These are phyloP conservation scores for Sebastes vulpes DNA, from an alignment of 2,797 vertebrate species.

Conservation along the genomic window DNA sequence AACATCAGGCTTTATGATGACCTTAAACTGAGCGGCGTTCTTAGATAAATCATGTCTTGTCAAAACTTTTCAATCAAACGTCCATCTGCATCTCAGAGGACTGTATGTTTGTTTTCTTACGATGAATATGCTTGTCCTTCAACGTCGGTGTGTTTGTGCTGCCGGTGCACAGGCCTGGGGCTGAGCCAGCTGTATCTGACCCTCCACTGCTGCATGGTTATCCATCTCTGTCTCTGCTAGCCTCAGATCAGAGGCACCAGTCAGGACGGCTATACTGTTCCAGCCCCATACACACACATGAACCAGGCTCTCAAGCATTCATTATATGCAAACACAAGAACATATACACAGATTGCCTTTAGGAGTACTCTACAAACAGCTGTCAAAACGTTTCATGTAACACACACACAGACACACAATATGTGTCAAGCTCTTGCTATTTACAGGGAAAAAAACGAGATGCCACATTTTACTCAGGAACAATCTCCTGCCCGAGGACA, in stretches of 20 bases:
- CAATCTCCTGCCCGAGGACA: not conserved
- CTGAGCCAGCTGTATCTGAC: conserved; percentile 46
- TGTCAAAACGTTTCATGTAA: not conserved
- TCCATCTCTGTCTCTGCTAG: conserved; percentile 47
- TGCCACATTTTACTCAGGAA: not conserved
- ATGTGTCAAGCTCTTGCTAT: not conserved
- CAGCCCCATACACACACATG: not conserved
- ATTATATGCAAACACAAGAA: not conserved
- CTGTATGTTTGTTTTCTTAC: not conserved
- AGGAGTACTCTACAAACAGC: not conserved
- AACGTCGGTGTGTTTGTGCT: not conserved
- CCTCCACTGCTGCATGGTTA: conserved; percentile 20
- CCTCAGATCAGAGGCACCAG: conserved; percentile 27
- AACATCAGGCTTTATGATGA: not conserved
- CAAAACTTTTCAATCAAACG: not conserved
- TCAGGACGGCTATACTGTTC: not conserved
- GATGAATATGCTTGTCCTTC: not conserved
- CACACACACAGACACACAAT: not conserved
- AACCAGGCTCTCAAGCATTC: not conserved
- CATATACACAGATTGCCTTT: not conserved
- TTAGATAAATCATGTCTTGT: not conserved
- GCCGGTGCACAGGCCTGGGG: not conserved
- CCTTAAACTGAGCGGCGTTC: not conserved
- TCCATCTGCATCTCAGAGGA: not conserved
- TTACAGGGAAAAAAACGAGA: not conserved